Evolutionary conservation across 1,140 invertebrate genomes (phyloP), one percentile per base, ranked within the genome.

Genomic region (Chironomus striatipennis): DNA sequence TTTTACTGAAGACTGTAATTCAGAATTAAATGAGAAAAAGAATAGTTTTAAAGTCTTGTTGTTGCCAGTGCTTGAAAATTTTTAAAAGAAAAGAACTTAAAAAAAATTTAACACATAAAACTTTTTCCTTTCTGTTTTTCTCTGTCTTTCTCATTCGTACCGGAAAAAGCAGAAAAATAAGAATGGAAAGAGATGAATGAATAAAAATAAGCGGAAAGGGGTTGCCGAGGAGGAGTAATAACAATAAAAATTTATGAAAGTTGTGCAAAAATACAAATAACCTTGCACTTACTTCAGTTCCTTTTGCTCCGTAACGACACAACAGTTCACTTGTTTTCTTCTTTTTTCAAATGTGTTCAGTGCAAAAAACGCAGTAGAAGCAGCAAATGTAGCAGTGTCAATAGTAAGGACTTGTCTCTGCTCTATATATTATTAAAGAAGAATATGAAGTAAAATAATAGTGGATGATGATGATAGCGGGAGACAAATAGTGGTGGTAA

Each of bases 201-300:
- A 34, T 34, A 7, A 57, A 70, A 17, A 20, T 9, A 21, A 21
- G 20, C 65, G 65, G 20, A 70, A 70, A 18, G 65, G 18, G 65
- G 47, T 57, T 57, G 47, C 47, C 47, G 47, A 57, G 47, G 47
- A 57, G 47, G 47, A 57, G 47, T 57, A 12, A 70, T 21, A 70
- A 70, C 65, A 70, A 70, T 70, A 70, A 70, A 70, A 70, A 70
- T 21, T 70, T 70, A 70, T 70, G 65, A 70, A 21, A 70, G 18
- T 18, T 67, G n/a, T 21, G 65, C 65, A 70, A 57, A 57, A 57
- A 57, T 70, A 70, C 65, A 70, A 70, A 70, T 21, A 70, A 70
- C 20, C 65, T 70, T 70, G 65, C 65, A 70, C 20, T 70, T 70
- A 70, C 65, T 70, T 70, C 15, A 70, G 47, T 70, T 70, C 17